Conservation (phyloP, 2,797 vertebrate genomes). For the Anguilla anguilla region DNA sequence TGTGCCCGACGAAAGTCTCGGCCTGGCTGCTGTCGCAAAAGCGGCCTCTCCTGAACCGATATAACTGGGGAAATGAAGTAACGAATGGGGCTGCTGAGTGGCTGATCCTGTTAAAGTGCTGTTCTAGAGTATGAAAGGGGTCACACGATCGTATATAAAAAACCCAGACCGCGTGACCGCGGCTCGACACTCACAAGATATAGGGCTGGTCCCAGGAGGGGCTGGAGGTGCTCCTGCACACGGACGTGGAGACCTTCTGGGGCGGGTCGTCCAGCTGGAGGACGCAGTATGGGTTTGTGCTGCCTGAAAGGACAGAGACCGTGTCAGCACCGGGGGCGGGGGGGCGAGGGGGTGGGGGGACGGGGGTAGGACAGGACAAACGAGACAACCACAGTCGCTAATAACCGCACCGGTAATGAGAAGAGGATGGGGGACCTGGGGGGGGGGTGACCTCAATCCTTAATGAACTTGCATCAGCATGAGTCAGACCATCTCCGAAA, state of each 20-base stretch:
- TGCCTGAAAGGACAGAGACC: conserved; percentile 66
- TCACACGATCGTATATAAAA: neutral
- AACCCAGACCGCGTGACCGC: conserved; percentile 22
- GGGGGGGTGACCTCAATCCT: neutral
- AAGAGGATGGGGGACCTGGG: neutral
- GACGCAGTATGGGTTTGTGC: conserved; percentile 73
- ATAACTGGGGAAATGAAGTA: neutral
- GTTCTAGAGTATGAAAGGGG: neutral
- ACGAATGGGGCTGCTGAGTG: neutral
- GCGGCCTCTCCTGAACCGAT: neutral
- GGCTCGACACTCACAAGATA: conserved; percentile 83
- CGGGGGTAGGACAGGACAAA: neutral
- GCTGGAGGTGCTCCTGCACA: conserved; percentile 69
- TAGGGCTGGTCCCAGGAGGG: conserved; percentile 90
- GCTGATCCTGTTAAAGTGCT: neutral
- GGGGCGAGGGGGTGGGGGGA: neutral
- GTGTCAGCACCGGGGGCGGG: neutral
- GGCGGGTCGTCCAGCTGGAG: conserved; percentile 85
- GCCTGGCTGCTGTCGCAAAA: neutral
- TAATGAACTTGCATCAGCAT: neutral
- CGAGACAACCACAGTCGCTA: neutral
- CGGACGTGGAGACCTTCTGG: conserved; percentile 82
- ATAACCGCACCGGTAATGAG: neutral
- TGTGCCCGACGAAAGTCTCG: neutral
- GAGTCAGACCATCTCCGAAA: conserved; percentile 6